Percentiles rank a stretch among this genome's conserved stretches.
phyloP scores from a whole-genome alignment of 2,797 vertebrate species.

The Xenops minutus region DNA sequence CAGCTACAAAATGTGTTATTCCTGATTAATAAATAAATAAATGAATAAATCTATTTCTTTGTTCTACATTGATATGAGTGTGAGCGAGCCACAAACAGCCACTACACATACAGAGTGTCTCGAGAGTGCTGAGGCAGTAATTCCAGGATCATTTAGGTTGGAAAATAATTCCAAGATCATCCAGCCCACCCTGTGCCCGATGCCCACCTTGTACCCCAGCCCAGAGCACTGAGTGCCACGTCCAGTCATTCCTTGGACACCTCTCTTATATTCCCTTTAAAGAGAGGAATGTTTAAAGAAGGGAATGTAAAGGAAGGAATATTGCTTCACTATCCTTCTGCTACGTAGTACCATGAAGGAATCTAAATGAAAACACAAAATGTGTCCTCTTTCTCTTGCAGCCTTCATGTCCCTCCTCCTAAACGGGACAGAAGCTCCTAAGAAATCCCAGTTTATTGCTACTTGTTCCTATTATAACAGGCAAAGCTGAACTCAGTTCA shows the following conservation, averaged over 20 bases:
- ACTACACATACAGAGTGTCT: background rate
- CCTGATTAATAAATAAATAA: background rate
- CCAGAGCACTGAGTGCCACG: background rate
- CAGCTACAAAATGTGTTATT: background rate
- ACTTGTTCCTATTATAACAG: background rate
- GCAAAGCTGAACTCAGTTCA: background rate
- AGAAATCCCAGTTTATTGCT: background rate
- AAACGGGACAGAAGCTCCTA: background rate
- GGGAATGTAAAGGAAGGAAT: background rate
- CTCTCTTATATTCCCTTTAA: background rate
- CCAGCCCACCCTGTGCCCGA: rapidly evolving
- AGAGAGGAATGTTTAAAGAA: background rate
- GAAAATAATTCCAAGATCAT: background rate
- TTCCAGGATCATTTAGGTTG: background rate
- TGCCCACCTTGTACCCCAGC: background rate
- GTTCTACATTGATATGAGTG: background rate
- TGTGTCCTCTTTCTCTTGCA: background rate
- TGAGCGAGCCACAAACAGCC: background rate
- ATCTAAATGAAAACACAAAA: background rate
- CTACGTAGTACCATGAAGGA: background rate
- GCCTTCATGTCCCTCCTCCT: background rate
- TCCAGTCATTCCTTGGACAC: background rate
- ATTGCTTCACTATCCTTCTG: background rate
- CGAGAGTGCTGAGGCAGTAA: background rate
- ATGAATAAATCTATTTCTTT: background rate